These are phyloP conservation scores for Aromia moschata DNA, from an alignment of 2,888 invertebrate species.

Conservation along the genomic window DNA sequence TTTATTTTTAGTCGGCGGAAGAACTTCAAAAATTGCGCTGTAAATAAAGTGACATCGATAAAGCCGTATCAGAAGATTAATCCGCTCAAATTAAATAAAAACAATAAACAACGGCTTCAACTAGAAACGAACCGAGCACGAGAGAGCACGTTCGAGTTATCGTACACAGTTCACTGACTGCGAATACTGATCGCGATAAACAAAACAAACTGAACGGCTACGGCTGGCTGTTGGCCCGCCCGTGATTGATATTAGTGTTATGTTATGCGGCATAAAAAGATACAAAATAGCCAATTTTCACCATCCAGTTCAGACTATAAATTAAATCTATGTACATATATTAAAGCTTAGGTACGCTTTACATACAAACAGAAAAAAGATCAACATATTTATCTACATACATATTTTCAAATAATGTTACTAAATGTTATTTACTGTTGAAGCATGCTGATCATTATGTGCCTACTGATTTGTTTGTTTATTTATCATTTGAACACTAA, in stretches of 20 bases:
- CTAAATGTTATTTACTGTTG: too few species aligned
- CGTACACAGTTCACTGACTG: constrained; percentile 34
- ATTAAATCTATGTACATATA: too few species aligned
- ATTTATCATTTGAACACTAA: too few species aligned
- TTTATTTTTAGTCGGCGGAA: not conserved
- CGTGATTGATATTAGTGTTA: constrained; percentile 25
- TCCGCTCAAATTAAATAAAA: constrained; percentile 17
- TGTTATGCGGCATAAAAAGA: constrained; percentile 16
- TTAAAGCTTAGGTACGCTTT: too few species aligned
- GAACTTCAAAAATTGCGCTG: constrained; percentile 2
- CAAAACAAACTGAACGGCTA: constrained; percentile 33
- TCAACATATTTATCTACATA: too few species aligned
- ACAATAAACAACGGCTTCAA: constrained; percentile 16
- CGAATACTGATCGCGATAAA: constrained; percentile 34
- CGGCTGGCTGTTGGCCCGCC: constrained; percentile 23
- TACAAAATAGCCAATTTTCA: constrained; percentile 9
- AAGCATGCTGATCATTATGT: too few species aligned
- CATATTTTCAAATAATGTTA: too few species aligned
- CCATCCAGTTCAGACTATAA: too few species aligned
- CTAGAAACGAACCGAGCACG: constrained; percentile 1
- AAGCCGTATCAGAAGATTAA: constrained; percentile 14
- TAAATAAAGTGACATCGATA: too few species aligned
- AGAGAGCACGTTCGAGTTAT: constrained; percentile 6
- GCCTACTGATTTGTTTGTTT: too few species aligned
- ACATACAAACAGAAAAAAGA: too few species aligned